A percentile compares a stretch with the other conserved stretches of the same genome.
phyloP scores from a whole-genome alignment of 2,888 invertebrate genomes.

The Clistopyga incitator region DNA sequence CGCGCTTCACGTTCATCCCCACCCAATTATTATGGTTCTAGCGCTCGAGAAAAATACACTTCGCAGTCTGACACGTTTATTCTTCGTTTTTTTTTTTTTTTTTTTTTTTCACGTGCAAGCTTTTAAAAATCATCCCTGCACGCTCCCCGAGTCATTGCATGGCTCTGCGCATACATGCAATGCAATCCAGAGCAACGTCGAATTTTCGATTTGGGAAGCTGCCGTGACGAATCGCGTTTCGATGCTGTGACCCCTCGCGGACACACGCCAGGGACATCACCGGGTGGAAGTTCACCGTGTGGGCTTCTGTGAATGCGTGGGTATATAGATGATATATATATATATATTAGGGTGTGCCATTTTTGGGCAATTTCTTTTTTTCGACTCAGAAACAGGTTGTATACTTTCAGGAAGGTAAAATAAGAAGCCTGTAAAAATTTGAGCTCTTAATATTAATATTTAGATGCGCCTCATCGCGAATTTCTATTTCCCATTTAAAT shows the following conservation, averaged over 20 bases:
- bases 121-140: not conserved
- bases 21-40: not conserved
- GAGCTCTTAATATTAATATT: too few species aligned
- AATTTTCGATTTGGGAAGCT: slow-evolving; percentile 55
- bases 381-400: too few species aligned
- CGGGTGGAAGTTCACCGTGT: not conserved
- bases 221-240: slow-evolving; percentile 60
- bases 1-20: too few species aligned
- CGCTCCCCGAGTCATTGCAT: not conserved
- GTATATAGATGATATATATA: not conserved
- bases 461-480: too few species aligned
- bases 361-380: too few species aligned
- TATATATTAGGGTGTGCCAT: too few species aligned
- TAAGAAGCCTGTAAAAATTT: too few species aligned
- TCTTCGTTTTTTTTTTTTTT: not conserved
- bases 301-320: slow-evolving; percentile 12
- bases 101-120: not conserved
- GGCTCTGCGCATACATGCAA: not conserved
- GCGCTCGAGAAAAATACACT: slow-evolving; percentile 16
- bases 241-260: slow-evolving; percentile 37
- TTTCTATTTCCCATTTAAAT: too few species aligned
- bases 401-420: too few species aligned
- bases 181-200: not conserved
- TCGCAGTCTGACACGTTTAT: not conserved
- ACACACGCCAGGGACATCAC: slow-evolving; percentile 40